Evolutionary conservation across 2,888 invertebrate species (phyloP).

Genomic region (Epinotia brunnichana): DNA sequence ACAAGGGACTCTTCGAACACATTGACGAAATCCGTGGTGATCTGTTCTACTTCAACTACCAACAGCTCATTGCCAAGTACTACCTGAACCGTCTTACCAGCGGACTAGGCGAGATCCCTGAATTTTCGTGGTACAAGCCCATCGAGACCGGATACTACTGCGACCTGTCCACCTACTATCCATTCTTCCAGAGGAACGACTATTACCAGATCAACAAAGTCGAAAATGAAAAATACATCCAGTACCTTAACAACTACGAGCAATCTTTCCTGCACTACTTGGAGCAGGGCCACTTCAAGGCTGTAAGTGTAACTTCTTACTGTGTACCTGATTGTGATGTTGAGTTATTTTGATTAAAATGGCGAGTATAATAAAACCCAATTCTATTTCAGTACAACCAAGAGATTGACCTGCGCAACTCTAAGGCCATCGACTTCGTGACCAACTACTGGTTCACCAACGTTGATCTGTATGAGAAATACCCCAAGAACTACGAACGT

Average conservation of each 20-base stretch:
- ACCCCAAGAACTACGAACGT: constrained; percentile 69
- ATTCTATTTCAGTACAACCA: constrained; percentile 61
- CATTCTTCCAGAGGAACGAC: constrained; percentile 84
- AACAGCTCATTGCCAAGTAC: constrained; percentile 87
- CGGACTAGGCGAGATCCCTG: constrained; percentile 84
- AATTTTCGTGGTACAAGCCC: constrained; percentile 84
- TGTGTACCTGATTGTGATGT: not conserved
- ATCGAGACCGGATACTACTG: constrained; percentile 68
- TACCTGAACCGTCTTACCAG: constrained; percentile 87
- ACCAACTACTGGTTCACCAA: constrained; percentile 84
- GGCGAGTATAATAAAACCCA: constrained; percentile 47
- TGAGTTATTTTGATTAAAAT: not conserved
- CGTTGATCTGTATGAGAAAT: constrained; percentile 72
- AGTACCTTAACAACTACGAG: constrained; percentile 85
- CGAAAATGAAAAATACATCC: constrained; percentile 72
- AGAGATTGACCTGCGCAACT: constrained; percentile 64
- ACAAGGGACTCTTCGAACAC: constrained; percentile 75
- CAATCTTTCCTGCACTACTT: constrained; percentile 78
- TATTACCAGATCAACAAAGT: constrained; percentile 84
- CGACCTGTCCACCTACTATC: constrained; percentile 59
- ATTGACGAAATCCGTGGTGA: constrained; percentile 85
- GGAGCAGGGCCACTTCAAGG: constrained; percentile 84
- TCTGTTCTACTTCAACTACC: constrained; percentile 86
- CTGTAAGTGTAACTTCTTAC: constrained; percentile 71
- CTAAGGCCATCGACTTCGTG: constrained; percentile 80